Conservation (phyloP, 2,113 vertebrate genomes). For the Guaruba guarouba region DNA sequence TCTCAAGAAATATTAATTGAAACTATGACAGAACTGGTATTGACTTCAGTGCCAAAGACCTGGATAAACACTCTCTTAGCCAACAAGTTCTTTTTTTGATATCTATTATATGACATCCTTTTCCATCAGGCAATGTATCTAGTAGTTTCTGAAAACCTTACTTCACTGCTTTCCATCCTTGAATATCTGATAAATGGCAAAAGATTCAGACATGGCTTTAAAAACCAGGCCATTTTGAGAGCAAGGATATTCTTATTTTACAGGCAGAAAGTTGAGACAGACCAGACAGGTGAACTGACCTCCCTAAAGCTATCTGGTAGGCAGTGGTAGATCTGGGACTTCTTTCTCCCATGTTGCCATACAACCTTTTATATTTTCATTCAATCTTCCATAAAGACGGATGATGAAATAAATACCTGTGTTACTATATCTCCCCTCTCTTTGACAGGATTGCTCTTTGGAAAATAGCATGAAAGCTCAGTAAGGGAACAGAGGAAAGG, state of each 20-base stretch:
- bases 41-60: background rate
- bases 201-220: background rate
- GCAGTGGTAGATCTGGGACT: background rate
- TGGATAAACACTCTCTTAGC: background rate
- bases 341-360: background rate
- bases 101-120: background rate
- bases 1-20: background rate
- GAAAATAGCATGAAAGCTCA: background rate
- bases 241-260: background rate
- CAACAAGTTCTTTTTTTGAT: background rate
- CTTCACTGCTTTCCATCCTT: background rate
- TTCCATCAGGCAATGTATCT: background rate
- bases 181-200: background rate
- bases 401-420: fast-evolving
- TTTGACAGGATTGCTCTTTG: background rate
- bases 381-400: background rate
- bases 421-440: background rate
- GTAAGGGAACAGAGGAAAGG: background rate
- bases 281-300: background rate
- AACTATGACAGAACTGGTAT: background rate
- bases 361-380: background rate
- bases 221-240: background rate
- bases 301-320: background rate
- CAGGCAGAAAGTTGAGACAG: background rate
- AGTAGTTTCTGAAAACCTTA: background rate